Evolutionary conservation across 2,888 invertebrate species (phyloP), one percentile per base, ranked within the genome.

Genomic region (Anaspis maculata): DNA sequence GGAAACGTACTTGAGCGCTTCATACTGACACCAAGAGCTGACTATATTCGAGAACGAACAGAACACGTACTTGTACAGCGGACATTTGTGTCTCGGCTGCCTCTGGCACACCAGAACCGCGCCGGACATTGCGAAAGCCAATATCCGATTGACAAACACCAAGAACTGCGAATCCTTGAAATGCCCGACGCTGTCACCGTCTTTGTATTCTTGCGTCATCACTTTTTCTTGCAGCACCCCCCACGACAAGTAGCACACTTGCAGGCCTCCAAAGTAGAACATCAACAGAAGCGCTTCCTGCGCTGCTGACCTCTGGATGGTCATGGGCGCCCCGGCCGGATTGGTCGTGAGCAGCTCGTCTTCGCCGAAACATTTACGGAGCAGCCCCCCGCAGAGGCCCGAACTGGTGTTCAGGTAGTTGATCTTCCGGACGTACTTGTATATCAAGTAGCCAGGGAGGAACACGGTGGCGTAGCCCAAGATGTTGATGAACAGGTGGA

Each of bases 1-100:
- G 58, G 88, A 94, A 54, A 98, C 92, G 66, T 86, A 99, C 65
- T 97, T 97, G 26, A 99, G 72, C 13, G 97, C 97, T 68, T 98
- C 98, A 62, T 99, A 98, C 67, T 99, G 98, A 66, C 94, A 97
- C 97, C 97, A 99, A 27, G 95, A 94, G 61, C 95, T 95, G 76
- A 98, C 78, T 44, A 97, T 89, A 66, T 98, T 98, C 10, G 95
- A 92, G 54, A 98, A 80, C 3, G 96, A 91, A 58, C 95, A 92
- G 70, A 83, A 97, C 0, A 87, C 84, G 67, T 95, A 97, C 68
- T 92, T 88, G 67, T 91, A 95, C 7, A 95, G 71, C 1, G 98
- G 96, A 32, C 88, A 86, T 13, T 77, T 76, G 54, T 87, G 83
- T 10, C 80, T 70, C 1, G 79, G 74, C 38, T 78, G 77, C n/a